Evolutionary conservation across 1,140 invertebrate genomes (phyloP), one percentile per base, ranked within the genome.

Genomic region (Eciton burchellii): DNA sequence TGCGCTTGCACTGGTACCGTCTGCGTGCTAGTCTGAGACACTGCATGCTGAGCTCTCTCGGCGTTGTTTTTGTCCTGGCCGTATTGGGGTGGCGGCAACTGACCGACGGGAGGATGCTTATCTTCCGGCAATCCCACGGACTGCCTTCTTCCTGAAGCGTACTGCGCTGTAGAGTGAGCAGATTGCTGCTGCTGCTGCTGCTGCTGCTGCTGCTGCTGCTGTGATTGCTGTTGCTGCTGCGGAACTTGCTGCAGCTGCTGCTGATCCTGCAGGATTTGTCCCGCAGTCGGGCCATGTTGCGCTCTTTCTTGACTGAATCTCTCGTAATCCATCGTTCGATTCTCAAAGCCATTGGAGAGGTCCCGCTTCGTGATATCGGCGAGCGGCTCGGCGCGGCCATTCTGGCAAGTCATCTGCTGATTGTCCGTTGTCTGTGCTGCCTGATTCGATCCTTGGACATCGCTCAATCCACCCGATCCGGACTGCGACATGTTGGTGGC

Each of bases 301-400:
- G 68, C 52, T 68, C 82, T 84, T 24, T 91, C 88, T 47, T 86
- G 86, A 0, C 73, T 60, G 14, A 84, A 90, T 59, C 89, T 85
- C 11, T 93, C 90, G 62, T 90, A 91, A 60, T 93, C 92, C 21
- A 89, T 60, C 9, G 85, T 89, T 9, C 92, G 90, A 66, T 91
- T 92, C 19, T 94, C 93, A 49, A 94, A 94, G 3, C 93, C 93
- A 66, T 94, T 94, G 0, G 93, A 93, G 12, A 93, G 57, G 47
- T 94, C 93, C 0, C 84, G 81, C 47, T 93, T 93, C 0, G 71
- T 19, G 0, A 66, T 85, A 3, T 92, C 89, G 4, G 83, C 81
- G 4, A 87, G 77, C 3, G 88, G 66, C 21, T 91, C 76, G 0
- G 82, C 63, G 0, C 89, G 91, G 14, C 92, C 92, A 72, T 92